Percentiles rank a stretch among this genome's conserved stretches.
Evolutionary conservation across 2,888 invertebrate species (phyloP).

Genomic region (Lamproptera curius): DNA sequence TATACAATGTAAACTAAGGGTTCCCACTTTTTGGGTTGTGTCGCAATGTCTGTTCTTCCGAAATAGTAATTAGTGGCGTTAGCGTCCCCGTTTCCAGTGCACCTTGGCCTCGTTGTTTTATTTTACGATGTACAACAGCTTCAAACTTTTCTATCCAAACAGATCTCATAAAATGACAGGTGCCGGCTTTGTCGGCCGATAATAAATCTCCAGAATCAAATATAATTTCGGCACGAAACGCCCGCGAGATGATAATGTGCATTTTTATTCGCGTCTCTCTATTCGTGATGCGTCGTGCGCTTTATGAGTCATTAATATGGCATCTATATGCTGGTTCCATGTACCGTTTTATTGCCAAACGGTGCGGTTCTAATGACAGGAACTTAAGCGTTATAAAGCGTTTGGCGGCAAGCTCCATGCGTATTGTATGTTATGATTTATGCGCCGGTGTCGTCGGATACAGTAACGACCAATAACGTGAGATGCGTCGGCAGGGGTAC

Average conservation of each 20-base stretch:
- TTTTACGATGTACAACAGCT: conserved; percentile 60
- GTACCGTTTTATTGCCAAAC: conserved; percentile 43
- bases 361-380: conserved; percentile 51
- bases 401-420: conserved; percentile 30
- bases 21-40: too few relatives aligned
- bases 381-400: conserved; percentile 41
- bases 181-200: conserved; percentile 37
- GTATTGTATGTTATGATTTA: conserved; percentile 45
- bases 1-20: too few relatives aligned
- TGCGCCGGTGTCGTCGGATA: conserved; percentile 50
- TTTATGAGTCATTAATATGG: conserved; percentile 18
- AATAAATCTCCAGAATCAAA: conserved; percentile 36
- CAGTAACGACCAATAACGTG: conserved; percentile 26
- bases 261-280: conserved; percentile 1
- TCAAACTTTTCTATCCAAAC: conserved; percentile 56
- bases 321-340: conserved; percentile 24
- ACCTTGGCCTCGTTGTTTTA: conserved; percentile 68
- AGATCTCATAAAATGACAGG: conserved; percentile 48
- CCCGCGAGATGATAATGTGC: conserved; percentile 11
- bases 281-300: not conserved
- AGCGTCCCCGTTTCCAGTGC: conserved; percentile 63
- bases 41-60: conserved; percentile 42
- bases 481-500: conserved; percentile 35
- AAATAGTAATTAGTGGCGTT: conserved; percentile 63
- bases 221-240: conserved; percentile 22